A percentile compares a stretch with the other conserved stretches of the same genome.
Conservation (phyloP, 2,113 vertebrate species). For the Mohoua ochrocephala region DNA sequence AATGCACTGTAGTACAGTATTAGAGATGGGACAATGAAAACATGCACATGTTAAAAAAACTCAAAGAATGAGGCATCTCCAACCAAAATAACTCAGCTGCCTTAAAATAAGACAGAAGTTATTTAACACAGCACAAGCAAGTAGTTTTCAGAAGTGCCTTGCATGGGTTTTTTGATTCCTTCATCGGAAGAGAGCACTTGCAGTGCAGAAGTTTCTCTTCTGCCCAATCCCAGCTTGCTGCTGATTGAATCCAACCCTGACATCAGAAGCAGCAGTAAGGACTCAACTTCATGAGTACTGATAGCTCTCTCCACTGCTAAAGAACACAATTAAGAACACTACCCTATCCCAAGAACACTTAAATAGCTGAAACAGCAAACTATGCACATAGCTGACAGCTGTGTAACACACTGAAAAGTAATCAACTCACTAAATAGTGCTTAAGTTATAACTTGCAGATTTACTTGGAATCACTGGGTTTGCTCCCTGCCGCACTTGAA, state of each 20-base stretch:
- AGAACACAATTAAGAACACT: background rate
- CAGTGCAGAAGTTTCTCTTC: background rate
- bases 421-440: background rate
- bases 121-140: background rate
- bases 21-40: background rate
- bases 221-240: background rate
- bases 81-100: background rate
- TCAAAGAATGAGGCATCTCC: background rate
- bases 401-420: background rate
- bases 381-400: background rate
- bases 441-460: background rate
- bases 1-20: background rate
- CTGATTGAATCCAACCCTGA: background rate
- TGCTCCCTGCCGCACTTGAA: background rate
- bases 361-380: background rate
- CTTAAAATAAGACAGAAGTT: background rate
- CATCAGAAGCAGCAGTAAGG: background rate
- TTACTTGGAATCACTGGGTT: background rate
- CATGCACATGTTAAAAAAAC: background rate
- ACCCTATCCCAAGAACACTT: background rate
- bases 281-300: background rate
- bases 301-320: background rate
- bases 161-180: background rate
- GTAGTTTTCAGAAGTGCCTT: background rate
- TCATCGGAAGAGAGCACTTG: background rate